Conservation (phyloP, 2,888 invertebrate species). For the Nematopogon swammerdamellus region DNA sequence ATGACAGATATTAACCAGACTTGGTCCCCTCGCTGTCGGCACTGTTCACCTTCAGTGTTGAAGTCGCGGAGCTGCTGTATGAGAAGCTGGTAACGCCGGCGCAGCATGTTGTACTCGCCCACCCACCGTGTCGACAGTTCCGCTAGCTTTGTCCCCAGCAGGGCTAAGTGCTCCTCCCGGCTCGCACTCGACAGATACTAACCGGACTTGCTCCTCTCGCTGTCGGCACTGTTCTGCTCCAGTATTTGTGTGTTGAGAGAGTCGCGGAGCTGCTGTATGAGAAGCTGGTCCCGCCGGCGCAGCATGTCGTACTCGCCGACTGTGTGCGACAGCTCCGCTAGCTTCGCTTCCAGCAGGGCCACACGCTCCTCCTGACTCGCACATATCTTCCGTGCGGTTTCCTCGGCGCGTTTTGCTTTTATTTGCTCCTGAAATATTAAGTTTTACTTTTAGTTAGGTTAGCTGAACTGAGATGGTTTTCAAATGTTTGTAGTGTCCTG, state of each 20-base stretch:
- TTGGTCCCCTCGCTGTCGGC: conserved; percentile 5
- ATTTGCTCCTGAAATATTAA: conserved; percentile 64
- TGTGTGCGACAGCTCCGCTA: conserved; percentile 76
- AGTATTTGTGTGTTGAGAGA: conserved; percentile 32
- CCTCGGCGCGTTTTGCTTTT: conserved; percentile 69
- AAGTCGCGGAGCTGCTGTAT: conserved; percentile 59
- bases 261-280: conserved; percentile 65
- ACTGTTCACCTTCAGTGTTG: conserved; percentile 24
- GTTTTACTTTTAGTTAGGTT: background rate
- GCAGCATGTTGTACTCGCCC: too few species aligned
- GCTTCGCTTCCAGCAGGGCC: conserved; percentile 67
- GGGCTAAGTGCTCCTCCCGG: too few species aligned
- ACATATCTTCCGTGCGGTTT: conserved; percentile 63
- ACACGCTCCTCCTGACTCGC: conserved; percentile 75
- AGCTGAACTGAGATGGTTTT: too few species aligned
- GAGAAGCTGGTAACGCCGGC: too few species aligned
- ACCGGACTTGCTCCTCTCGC: background rate
- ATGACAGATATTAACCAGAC: background rate
- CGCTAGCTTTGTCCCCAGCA: too few species aligned
- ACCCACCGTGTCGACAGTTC: too few species aligned
- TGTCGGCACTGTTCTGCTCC: conserved; percentile 20
- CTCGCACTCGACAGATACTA: background rate
- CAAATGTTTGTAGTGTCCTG: too few species aligned
- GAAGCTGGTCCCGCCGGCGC: conserved; percentile 67
- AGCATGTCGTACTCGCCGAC: conserved; percentile 75